phyloP scores from a whole-genome alignment of 2,113 vertebrate species.

The Nannospalax galili region DNA sequence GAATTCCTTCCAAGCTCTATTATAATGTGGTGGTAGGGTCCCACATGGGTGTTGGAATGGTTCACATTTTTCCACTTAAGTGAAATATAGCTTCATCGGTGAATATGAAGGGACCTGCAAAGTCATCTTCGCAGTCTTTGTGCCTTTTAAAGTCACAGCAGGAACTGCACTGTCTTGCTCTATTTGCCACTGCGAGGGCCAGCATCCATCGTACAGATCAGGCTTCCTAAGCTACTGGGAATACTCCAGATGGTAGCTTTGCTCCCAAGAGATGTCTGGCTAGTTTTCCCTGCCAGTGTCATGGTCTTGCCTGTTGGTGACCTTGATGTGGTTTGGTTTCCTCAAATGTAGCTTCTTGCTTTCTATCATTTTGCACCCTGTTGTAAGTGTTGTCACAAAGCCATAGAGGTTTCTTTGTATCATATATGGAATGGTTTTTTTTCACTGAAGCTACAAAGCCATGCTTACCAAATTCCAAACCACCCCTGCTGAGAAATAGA shows the following conservation, averaged over 20 bases:
- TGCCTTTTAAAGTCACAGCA: constrained; percentile 36
- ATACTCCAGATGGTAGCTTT: background rate
- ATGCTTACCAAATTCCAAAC: constrained; percentile 32
- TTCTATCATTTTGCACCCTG: background rate
- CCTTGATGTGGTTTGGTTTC: background rate
- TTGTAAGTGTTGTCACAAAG: background rate
- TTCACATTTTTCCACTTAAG: background rate
- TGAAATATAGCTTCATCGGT: constrained; percentile 16
- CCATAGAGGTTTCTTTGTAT: background rate
- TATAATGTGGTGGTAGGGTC: background rate
- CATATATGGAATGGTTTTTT: constrained; percentile 13
- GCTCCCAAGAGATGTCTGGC: background rate
- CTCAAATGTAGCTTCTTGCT: background rate
- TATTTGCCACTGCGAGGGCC: background rate
- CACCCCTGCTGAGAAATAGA: background rate
- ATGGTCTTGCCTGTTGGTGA: background rate
- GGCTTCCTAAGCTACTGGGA: background rate
- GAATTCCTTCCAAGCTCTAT: constrained; percentile 3
- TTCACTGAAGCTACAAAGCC: background rate
- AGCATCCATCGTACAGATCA: background rate
- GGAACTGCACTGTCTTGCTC: background rate
- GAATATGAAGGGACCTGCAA: background rate
- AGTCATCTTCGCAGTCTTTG: constrained; percentile 16
- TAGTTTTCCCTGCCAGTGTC: constrained; percentile 8
- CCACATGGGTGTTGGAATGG: background rate